These are phyloP conservation scores for Reticulitermes speratus DNA, from an alignment of 1,140 invertebrate species.

Conservation along the genomic window DNA sequence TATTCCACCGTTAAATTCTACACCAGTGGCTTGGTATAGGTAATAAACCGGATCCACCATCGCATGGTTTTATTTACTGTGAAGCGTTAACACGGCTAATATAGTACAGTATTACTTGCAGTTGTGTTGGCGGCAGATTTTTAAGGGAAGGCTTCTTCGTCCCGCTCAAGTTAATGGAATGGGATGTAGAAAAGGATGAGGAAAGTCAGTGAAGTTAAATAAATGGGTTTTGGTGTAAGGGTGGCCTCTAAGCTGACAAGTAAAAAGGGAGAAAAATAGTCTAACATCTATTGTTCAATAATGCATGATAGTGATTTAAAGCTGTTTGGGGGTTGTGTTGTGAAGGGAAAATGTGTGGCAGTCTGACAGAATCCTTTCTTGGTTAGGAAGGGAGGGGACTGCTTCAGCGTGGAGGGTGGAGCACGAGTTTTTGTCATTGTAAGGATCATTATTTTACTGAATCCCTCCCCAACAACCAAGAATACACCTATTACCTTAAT, in stretches of 20 bases:
- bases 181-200: neutral
- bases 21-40: neutral
- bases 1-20: neutral
- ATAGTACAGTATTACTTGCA: neutral
- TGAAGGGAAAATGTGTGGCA: constrained; percentile 2
- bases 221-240: constrained; percentile 11
- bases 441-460: constrained; percentile 19
- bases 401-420: neutral
- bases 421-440: neutral
- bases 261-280: neutral
- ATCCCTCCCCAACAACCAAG: neutral
- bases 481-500: neutral
- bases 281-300: constrained; percentile 13
- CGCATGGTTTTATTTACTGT: neutral
- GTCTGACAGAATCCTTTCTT: neutral
- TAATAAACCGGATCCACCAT: neutral
- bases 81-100: neutral
- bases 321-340: neutral
- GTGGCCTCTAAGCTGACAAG: constrained; percentile 9
- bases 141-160: neutral
- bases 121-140: constrained; percentile 12
- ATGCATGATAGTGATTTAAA: constrained; percentile 17
- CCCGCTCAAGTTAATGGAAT: neutral
- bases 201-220: constrained; percentile 1
- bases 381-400: neutral